Evolutionary conservation across 2,797 vertebrate genomes (phyloP), one percentile per base, ranked within the genome.

Genomic region (Acanthopagrus latus): DNA sequence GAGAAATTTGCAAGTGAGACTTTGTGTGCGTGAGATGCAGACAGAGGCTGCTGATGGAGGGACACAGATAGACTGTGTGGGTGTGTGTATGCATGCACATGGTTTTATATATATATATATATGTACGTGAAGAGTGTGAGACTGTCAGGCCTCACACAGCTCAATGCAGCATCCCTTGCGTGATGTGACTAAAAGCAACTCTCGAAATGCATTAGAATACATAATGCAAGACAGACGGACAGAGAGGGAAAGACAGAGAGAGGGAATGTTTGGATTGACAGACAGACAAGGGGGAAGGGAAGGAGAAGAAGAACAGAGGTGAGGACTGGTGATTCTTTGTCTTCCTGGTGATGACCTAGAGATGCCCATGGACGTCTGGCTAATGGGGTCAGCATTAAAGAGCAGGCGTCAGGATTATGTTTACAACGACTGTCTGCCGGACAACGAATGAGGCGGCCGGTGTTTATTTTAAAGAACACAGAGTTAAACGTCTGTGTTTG

Each of bases 331-430:
- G 44, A 62, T 72, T 88, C 84, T 88, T 91, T 88, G 85, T 88
- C 76, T 83, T 69, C 51, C 71, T 20, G 47, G n/a, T 57, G 78
- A 73, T 89, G 83, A 92, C 89, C 90, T 64, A 78, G 83, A 89
- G 83, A 86, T 81, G 78, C 44, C 83, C 73, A 44, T 62, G 57
- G 41, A 77, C 9, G 79, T 81, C 80, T 88, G 70, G 59, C 27
- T 86, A 91, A 89, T 82, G 87, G 87, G 89, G 90, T 91, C 90
- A 88, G 62, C 56, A 8, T 67, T 86, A 56, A 79, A 76, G 82
- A 82, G 47, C 59, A 63, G 59, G 67, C 70, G 9, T 87, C 0
- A 18, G 84, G 79, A 13, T 1, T 90, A 90, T 66, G 71, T 79
- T 86, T 87, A 71, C 57, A 41, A 82, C 71, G 85, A 75, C 85